Base-by-base conservation (phyloP, 2,797 vertebrate genomes). In the Sebastolobus alascanus region DNA sequence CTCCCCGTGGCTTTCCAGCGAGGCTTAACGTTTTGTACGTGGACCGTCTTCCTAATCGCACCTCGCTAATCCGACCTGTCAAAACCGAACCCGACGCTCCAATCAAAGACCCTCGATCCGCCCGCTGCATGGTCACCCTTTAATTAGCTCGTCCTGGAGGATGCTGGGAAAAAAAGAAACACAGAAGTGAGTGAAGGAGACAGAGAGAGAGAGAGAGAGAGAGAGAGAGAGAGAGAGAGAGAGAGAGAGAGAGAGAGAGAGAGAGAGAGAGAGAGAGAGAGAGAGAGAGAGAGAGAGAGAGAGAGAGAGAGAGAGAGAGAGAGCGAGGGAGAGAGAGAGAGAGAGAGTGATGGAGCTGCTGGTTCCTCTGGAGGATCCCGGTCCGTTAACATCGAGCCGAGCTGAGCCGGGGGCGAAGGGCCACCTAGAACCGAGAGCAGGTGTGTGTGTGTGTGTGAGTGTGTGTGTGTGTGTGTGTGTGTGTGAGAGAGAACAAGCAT, bases 11-110 rank as follows among this genome's bases (percentile, higher is more conserved):
- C 87, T 93, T 88, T 89, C 77, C 75, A 69, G 78, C 14, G 56
- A 84, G 92, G 92, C 92, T 95, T 95, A 95, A 75, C 25, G 25
- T 75, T 68, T 76, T 79, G 85, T 84, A 92, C 77, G 82, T 84
- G 85, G 87, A 55, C 89, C 82, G 79, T 92, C 85, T 85, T 82
- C 85, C 89, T 95, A 94, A 94, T 95, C 93, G 82, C 88, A 18
- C 70, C 40, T 68, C 64, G 46, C 87, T 95, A 95, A 95, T 94
- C 94, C 92, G 8, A 85, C 91, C 93, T 94, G 94, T 94, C 95
- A 93, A 87, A 94, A 83, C 55, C 87, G 80, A 68, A 83, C 82
- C 85, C 77, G 78, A 89, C 55, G 87, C 84, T 90, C 91, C 89
- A 88, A 89, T 92, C 92, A 93, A 86, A 92, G 87, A 89, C 77